A percentile compares a stretch with the other conserved stretches of the same genome.
These are phyloP conservation scores for Cottus gobio DNA, from an alignment of 2,113 vertebrate genomes.

Conservation along the genomic window DNA sequence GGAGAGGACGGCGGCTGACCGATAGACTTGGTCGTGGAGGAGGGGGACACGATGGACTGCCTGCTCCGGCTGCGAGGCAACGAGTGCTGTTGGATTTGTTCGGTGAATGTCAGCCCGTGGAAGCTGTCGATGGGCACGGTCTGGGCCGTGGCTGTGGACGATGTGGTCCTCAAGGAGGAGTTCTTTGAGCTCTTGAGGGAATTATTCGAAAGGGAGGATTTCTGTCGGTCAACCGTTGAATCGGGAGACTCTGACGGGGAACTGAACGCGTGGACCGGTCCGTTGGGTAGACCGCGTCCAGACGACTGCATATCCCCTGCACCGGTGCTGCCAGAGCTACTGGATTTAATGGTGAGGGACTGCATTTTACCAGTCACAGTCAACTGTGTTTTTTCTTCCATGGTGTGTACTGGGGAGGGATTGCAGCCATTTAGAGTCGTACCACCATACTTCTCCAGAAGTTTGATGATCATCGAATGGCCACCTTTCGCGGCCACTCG, in stretches of 20 bases:
- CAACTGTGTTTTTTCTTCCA: constrained; percentile 91
- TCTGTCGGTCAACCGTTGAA: constrained; percentile 95
- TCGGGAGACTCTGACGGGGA: constrained; percentile 97
- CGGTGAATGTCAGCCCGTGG: constrained; percentile 92
- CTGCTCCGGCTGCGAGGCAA: constrained; percentile 94
- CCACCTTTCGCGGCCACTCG: constrained; percentile 98
- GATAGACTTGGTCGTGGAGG: constrained; percentile 92
- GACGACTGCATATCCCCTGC: constrained; percentile 89
- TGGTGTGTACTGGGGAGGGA: constrained; percentile 95
- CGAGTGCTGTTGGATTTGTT: constrained; percentile 98
- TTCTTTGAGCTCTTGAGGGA: constrained; percentile 98
- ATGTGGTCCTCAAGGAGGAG: constrained; percentile 95
- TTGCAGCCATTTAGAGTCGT: constrained; percentile 91
- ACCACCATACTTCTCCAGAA: constrained; percentile 95
- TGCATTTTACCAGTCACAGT: constrained; percentile 90
- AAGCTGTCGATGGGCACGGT: constrained; percentile 97
- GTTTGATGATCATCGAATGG: constrained; percentile 92
- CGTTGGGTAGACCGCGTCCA: constrained; percentile 88
- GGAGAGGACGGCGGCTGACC: constrained; percentile 91
- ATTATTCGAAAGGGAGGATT: constrained; percentile 96
- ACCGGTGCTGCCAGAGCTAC: constrained; percentile 95
- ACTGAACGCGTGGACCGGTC: constrained; percentile 94
- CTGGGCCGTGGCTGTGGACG: constrained; percentile 95
- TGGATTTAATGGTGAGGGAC: constrained; percentile 94
- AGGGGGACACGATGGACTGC: constrained; percentile 95